Percentiles rank a stretch among this genome's conserved stretches.
Conservation (phyloP, 2,797 vertebrate genomes). For the Anolis apletophallus region DNA sequence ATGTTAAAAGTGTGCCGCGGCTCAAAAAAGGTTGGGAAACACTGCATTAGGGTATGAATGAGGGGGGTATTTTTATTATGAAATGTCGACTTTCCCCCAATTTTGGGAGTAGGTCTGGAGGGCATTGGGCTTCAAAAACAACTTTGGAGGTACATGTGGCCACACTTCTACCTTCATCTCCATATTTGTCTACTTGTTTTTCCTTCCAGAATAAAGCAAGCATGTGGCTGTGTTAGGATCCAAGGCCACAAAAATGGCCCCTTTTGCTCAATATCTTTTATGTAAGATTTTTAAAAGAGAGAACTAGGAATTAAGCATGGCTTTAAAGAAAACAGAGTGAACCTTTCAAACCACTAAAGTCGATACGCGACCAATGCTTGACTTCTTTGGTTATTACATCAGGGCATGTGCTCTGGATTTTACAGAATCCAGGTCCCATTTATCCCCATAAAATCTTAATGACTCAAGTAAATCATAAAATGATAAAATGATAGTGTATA, state of each 20-base stretch:
- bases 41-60: too few species aligned
- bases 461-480: not conserved
- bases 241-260: not conserved
- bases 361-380: not conserved
- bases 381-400: not conserved
- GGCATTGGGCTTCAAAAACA: too few species aligned
- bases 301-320: conserved; percentile 12
- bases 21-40: too few species aligned
- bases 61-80: too few species aligned
- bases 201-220: not conserved
- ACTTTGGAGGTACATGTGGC: too few species aligned
- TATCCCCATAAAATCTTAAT: not conserved
- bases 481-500: not conserved
- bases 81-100: too few species aligned
- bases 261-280: not conserved
- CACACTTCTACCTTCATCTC: too few species aligned
- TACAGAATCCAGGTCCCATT: not conserved
- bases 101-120: too few species aligned
- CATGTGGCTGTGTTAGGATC: not conserved
- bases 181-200: not conserved
- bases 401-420: not conserved
- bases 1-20: too few species aligned
- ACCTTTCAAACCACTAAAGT: not conserved
- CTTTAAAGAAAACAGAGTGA: not conserved
- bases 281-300: not conserved